Evolutionary conservation across 2,888 invertebrate species (phyloP).

Genomic region (Steinernema hermaphroditum): DNA sequence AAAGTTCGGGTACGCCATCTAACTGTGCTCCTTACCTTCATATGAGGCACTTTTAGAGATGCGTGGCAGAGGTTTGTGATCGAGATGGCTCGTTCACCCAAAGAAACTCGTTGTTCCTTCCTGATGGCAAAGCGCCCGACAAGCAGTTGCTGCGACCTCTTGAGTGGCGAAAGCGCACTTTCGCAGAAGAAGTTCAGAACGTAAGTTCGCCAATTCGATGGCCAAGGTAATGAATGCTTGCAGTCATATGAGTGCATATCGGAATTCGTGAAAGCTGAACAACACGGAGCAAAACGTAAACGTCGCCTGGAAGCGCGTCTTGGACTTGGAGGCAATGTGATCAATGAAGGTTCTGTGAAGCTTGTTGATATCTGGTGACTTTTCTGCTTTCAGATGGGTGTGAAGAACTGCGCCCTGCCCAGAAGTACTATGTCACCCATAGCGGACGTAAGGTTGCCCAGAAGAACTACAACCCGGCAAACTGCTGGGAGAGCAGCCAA

Average conservation of each 20-base stretch:
- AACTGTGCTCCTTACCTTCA: neutral
- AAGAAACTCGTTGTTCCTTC: too few species aligned
- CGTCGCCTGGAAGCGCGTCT: constrained; percentile 9
- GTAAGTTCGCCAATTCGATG: neutral
- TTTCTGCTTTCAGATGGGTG: neutral
- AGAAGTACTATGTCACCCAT: neutral
- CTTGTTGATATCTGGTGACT: neutral
- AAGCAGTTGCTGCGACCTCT: neutral
- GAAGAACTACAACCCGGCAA: neutral
- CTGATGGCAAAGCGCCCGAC: too few species aligned
- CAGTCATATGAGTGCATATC: constrained; percentile 14
- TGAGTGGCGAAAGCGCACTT: constrained; percentile 11
- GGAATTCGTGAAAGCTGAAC: constrained; percentile 1
- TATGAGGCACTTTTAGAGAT: neutral
- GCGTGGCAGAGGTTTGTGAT: constrained; percentile 4
- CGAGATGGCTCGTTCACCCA: neutral
- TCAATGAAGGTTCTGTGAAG: neutral
- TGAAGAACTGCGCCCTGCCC: neutral
- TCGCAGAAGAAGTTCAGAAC: neutral
- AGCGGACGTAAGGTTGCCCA: neutral
- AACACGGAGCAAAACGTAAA: neutral
- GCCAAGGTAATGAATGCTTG: neutral
- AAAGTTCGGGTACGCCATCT: neutral
- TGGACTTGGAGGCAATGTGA: neutral
- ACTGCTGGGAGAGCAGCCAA: neutral